Conservation (phyloP, 2,113 vertebrate species). For the Thunnus maccoyii region DNA sequence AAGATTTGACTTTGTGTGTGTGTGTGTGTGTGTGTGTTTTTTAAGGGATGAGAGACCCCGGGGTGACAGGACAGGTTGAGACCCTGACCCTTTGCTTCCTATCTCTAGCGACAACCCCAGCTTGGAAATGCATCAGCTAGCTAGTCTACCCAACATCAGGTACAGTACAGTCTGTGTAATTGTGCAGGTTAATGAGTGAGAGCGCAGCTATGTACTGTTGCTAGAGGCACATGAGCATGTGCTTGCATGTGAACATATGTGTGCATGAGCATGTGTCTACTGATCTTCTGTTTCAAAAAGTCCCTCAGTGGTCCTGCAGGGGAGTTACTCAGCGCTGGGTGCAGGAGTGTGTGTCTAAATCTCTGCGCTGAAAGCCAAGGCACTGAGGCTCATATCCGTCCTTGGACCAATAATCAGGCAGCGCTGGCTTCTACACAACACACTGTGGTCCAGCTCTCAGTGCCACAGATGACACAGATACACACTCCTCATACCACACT, state of each 20-base stretch:
- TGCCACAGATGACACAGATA: slow-evolving; percentile 61
- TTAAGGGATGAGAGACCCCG: slow-evolving; percentile 8
- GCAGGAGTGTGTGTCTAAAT: slow-evolving; percentile 27
- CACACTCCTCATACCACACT: slow-evolving; percentile 39
- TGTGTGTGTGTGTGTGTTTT: background rate
- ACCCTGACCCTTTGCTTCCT: slow-evolving; percentile 41
- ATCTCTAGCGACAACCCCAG: background rate
- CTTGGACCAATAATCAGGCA: slow-evolving; percentile 50
- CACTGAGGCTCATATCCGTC: slow-evolving; percentile 35
- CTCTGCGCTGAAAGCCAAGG: slow-evolving; percentile 12
- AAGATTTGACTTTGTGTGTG: background rate
- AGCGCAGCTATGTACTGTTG: slow-evolving; percentile 44
- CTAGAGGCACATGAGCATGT: slow-evolving; percentile 64
- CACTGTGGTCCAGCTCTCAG: slow-evolving; percentile 36
- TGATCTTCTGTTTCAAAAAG: slow-evolving; percentile 21
- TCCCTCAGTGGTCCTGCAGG: slow-evolving; percentile 25
- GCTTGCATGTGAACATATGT: slow-evolving; percentile 58
- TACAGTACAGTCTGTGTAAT: slow-evolving; percentile 17
- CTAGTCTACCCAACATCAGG: background rate
- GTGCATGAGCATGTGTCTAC: slow-evolving; percentile 18
- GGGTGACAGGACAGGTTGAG: slow-evolving; percentile 21
- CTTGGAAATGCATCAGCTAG: slow-evolving; percentile 22
- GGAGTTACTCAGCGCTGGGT: background rate
- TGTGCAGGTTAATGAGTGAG: slow-evolving; percentile 43
- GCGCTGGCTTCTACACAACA: slow-evolving; percentile 14